Evolutionary conservation across 2,888 invertebrate genomes (phyloP), one percentile per base, ranked within the genome.

Genomic region (Julus scanicus): DNA sequence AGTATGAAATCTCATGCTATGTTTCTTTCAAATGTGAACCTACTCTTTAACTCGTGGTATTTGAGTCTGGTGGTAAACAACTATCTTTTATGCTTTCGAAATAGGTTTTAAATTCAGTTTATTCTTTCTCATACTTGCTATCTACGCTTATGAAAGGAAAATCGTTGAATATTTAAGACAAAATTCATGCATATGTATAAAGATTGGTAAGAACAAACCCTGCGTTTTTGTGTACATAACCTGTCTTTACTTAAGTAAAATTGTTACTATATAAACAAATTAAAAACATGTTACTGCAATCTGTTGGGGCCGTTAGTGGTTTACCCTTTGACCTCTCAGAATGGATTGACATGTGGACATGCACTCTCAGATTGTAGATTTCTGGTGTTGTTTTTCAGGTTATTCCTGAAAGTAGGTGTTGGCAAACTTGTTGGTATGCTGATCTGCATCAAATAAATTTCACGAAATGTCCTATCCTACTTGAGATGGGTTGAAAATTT

Each of bases 341-440:
- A 29, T 71, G 29, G 29, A 1, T 29, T 8, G 29, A 71, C 20
- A 29, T 9, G 71, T 71, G 71, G 15, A 20, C n/a, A 20, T 20
- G 11, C 71, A 29, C 9, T 29, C n/a, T 63, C 63, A 53, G 29
- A 63, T 63, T 63, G 63, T 20, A 5, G n/a, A 71, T 71, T 29
- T 71, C 71, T 6, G 11, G 9, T 71, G 71, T 71, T 11, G 71
- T n/a, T 71, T 71, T 71, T 71, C 71, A 71, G 71, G 71, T 71
- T 71, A 29, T 71, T 71, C 20, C 20, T 29, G 6, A 20, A n/a
- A 71, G 29, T 71, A 71, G 29, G 71, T 29, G 71, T 29, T n/a
- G 20, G 29, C 20, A 11, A 71, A 29, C 29, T 4, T 29, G 11
- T 29, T 29, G 44, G 44, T 8, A 44, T 44, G 44, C 6, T 5